Percentiles rank a stretch among this genome's conserved stretches.
phyloP scores from a whole-genome alignment of 2,113 vertebrate species.

The Corythoichthys haematopterus region DNA sequence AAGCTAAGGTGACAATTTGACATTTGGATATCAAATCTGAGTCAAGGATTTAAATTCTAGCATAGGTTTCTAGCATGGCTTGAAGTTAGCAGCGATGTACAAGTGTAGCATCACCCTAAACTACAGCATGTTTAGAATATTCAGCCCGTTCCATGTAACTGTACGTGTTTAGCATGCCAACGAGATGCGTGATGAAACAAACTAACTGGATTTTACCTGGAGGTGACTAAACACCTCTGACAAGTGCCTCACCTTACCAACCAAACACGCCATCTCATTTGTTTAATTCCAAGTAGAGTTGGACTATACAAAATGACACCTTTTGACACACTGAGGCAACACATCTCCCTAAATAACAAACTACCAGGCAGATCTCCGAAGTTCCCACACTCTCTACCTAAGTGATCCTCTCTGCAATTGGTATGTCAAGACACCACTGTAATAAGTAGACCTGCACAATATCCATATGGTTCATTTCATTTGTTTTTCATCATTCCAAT shows the following conservation, averaged over 20 bases:
- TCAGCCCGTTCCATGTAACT: background rate
- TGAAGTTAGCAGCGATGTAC: background rate
- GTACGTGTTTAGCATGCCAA: background rate
- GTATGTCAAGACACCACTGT: background rate
- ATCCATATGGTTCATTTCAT: background rate
- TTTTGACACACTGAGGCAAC: background rate
- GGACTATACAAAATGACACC: conserved; percentile 1
- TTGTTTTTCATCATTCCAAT: background rate
- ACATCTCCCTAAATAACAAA: background rate
- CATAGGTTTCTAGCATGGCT: background rate
- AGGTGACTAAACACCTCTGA: conserved; percentile 1
- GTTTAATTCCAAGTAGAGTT: background rate
- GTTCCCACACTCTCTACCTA: background rate
- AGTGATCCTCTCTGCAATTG: background rate
- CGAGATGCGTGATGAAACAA: background rate
- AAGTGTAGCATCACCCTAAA: background rate
- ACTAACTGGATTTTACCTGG: background rate
- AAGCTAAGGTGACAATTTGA: background rate
- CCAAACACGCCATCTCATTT: conserved; percentile 2
- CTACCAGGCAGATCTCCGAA: background rate
- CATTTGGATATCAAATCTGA: background rate
- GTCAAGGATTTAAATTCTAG: no score
- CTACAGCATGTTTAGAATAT: background rate
- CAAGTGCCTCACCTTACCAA: background rate
- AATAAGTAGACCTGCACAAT: background rate